These are phyloP conservation scores for Nerophis lumbriciformis DNA, from an alignment of 2,113 vertebrate species.

Conservation along the genomic window DNA sequence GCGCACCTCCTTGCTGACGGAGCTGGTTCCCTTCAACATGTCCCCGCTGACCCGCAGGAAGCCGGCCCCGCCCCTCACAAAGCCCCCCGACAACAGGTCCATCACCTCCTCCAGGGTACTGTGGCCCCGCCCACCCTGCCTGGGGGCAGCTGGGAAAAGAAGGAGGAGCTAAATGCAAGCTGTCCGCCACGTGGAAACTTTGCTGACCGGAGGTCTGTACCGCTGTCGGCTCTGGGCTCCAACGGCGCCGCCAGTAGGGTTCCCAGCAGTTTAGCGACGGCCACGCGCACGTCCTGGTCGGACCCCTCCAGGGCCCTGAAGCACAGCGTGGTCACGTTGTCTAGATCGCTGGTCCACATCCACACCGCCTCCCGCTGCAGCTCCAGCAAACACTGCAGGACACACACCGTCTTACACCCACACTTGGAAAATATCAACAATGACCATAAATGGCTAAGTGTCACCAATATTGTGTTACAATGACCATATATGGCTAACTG, in stretches of 20 bases:
- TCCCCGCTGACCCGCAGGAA: slow-evolving; percentile 89
- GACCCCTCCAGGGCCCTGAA: slow-evolving; percentile 93
- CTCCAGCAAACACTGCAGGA: slow-evolving; percentile 84
- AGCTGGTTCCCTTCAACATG: slow-evolving; percentile 86
- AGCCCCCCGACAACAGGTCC: slow-evolving; percentile 84
- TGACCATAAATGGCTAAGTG: no score
- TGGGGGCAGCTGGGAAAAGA: slow-evolving; percentile 40
- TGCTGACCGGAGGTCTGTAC: slow-evolving; percentile 3
- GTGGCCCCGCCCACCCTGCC: slow-evolving; percentile 62
- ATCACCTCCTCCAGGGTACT: slow-evolving; percentile 82
- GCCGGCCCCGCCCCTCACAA: slow-evolving; percentile 83
- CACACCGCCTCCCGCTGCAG: slow-evolving; percentile 89
- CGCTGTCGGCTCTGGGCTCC: slow-evolving; percentile 61
- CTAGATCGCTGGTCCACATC: slow-evolving; percentile 87
- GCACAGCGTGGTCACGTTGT: slow-evolving; percentile 86
- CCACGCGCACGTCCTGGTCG: slow-evolving; percentile 81
- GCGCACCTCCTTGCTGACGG: slow-evolving; percentile 81
- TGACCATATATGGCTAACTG: no score
- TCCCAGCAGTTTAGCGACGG: slow-evolving; percentile 85
- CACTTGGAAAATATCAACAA: no score
- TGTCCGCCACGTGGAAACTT: no score
- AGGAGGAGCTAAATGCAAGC: no score
- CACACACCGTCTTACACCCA: no score
- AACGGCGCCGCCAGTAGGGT: slow-evolving; percentile 80
- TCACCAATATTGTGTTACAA: not conserved